These are phyloP conservation scores for Silurus lanzhouensis DNA, from an alignment of 2,797 vertebrate species.

Conservation along the genomic window DNA sequence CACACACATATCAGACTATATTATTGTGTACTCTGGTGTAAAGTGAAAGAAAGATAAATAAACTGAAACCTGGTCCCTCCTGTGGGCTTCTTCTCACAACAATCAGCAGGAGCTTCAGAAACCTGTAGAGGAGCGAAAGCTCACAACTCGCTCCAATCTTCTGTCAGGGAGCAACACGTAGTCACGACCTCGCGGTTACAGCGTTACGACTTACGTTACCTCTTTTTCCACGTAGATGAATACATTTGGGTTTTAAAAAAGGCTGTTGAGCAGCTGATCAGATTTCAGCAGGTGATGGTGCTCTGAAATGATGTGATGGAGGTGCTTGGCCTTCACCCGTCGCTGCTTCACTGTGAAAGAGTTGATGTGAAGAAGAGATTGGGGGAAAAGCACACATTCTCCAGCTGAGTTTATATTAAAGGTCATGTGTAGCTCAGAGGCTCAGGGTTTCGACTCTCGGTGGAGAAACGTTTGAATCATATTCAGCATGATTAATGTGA, in stretches of 20 bases:
- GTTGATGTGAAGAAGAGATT: neutral
- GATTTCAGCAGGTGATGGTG: neutral
- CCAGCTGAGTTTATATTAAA: neutral
- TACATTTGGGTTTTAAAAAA: neutral
- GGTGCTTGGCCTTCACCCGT: neutral
- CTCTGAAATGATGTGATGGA: neutral
- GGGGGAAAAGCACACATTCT: neutral
- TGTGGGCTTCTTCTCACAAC: neutral
- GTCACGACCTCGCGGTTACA: neutral
- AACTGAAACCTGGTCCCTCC: neutral
- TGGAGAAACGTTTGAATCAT: no score
- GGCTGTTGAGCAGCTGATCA: neutral
- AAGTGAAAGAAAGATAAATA: neutral
- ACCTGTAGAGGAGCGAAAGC: neutral
- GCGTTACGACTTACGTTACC: neutral
- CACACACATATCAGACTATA: neutral
- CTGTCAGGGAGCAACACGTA: neutral
- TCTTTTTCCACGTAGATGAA: neutral
- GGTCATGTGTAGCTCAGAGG: neutral
- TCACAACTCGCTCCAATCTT: neutral
- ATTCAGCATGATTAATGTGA: neutral
- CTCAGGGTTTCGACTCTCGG: no score
- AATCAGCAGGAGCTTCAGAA: constrained; percentile 9
- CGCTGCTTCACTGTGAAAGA: neutral
- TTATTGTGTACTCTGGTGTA: neutral